These are phyloP conservation scores for Habrosyne pyritoides DNA, from an alignment of 2,888 invertebrate species.

Conservation along the genomic window DNA sequence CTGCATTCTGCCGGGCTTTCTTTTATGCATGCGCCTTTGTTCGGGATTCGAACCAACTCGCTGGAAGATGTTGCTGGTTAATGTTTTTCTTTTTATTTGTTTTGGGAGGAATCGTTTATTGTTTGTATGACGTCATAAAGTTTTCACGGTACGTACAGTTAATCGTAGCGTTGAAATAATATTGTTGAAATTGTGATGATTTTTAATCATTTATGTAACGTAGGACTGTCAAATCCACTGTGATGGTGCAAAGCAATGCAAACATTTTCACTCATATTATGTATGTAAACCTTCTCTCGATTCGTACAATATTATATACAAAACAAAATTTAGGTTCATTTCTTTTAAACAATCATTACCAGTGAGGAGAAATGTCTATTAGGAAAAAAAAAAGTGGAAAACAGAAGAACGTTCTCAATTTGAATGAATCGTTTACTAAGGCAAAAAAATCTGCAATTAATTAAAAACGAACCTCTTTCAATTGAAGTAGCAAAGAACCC, in stretches of 20 bases:
- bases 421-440: neutral
- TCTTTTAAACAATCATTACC: too few species aligned
- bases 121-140: neutral
- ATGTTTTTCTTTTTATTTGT: neutral
- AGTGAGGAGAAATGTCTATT: too few species aligned
- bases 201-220: neutral
- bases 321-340: too few species aligned
- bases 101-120: neutral
- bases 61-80: slow-evolving; percentile 3
- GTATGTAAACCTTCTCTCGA: too few species aligned
- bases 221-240: too few species aligned
- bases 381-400: too few species aligned
- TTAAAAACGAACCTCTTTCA: neutral
- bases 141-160: neutral
- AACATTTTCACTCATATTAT: too few species aligned
- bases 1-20: slow-evolving; percentile 17
- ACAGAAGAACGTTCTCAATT: too few species aligned
- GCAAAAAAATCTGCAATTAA: neutral
- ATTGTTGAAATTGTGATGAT: neutral
- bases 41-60: neutral
- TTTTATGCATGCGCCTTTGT: slow-evolving; percentile 23
- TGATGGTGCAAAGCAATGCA: too few species aligned
- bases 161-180: neutral
- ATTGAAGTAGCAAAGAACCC: neutral
- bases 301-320: too few species aligned